These are phyloP conservation scores for Homarus americanus DNA, from an alignment of 1,140 invertebrate genomes.

Conservation along the genomic window DNA sequence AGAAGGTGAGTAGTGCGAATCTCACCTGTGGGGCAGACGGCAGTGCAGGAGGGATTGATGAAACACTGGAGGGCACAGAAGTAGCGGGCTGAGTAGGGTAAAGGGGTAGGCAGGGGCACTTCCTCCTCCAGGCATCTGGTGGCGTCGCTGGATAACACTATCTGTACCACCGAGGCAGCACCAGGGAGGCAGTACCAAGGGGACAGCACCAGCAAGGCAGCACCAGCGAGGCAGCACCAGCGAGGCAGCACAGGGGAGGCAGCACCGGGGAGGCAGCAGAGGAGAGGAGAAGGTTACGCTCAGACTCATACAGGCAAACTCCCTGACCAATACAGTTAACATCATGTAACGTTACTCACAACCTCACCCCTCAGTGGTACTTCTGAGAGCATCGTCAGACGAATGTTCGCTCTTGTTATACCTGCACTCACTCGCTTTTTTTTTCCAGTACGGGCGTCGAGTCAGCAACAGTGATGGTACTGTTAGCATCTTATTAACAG, in stretches of 20 bases:
- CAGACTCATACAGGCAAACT: too few species aligned
- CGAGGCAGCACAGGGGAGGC: not conserved
- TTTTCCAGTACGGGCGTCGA: too few species aligned
- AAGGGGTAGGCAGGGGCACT: not conserved
- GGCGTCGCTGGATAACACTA: not conserved
- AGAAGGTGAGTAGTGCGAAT: too few species aligned
- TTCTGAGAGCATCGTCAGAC: too few species aligned
- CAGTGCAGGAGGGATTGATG: not conserved
- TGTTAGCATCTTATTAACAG: too few species aligned
- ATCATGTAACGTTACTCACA: too few species aligned
- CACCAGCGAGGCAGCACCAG: not conserved
- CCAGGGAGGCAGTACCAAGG: not conserved
- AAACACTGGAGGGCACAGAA: not conserved
- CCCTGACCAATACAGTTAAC: too few species aligned
- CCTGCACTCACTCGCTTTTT: too few species aligned
- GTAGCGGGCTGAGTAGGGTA: not conserved
- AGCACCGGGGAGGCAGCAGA: not conserved
- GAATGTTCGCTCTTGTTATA: too few species aligned
- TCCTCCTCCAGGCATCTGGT: not conserved
- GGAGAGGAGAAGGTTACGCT: not conserved
- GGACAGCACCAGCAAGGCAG: not conserved
- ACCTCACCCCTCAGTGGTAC: too few species aligned
- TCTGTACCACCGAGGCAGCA: not conserved
- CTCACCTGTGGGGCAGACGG: conserved; percentile 14
- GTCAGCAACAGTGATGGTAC: too few species aligned